Evolutionary conservation across 2,797 vertebrate species (phyloP), one percentile per base, ranked within the genome.

Genomic region (Propithecus perrieri): DNA sequence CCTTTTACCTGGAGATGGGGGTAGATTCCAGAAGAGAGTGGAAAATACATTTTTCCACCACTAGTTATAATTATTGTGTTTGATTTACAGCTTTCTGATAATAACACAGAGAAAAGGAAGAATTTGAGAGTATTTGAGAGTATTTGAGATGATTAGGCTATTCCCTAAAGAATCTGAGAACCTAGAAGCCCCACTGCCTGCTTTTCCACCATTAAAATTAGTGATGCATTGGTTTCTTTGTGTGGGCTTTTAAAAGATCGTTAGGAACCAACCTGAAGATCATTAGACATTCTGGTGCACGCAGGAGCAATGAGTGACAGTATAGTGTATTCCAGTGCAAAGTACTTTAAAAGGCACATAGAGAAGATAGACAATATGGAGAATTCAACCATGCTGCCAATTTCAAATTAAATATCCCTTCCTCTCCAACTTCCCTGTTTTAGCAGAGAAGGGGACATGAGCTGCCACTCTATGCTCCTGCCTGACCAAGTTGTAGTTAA

Each of bases 121-220:
- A 93, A 88, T 96, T 50, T 94, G 92, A 53, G 53, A 89, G 63
- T 59, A 88, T 96, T 50, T 94, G 92, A 53, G 53, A 89, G 63
- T 59, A 85, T 97, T 83, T 86, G 69, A 88, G n/a, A 20, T 98
- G 43, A 92, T 91, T 50, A 94, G 88, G 24, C 74, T 89, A 97
- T 94, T 95, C 38, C 69, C 67, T 75, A 48, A 96, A 89, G 89
- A 97, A 94, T 74, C 95, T 95, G 80, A 98, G 84, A 86, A 75
- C 30, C 74, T 89, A 88, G 57, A 89, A 83, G 0, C 5, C 61
- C 17, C 50, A 48, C 2, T 18, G 7, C 43, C 89, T 86, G 35
- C 55, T 94, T 95, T 96, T 78, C 93, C 89, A 63, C 90, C 97
- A 85, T 10, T 22, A 26, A 65, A 94, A 89, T 80, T 33, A 53